Evolutionary conservation across 1,140 invertebrate genomes (phyloP).

Genomic region (Stenopsyche tienmushanensis): DNA sequence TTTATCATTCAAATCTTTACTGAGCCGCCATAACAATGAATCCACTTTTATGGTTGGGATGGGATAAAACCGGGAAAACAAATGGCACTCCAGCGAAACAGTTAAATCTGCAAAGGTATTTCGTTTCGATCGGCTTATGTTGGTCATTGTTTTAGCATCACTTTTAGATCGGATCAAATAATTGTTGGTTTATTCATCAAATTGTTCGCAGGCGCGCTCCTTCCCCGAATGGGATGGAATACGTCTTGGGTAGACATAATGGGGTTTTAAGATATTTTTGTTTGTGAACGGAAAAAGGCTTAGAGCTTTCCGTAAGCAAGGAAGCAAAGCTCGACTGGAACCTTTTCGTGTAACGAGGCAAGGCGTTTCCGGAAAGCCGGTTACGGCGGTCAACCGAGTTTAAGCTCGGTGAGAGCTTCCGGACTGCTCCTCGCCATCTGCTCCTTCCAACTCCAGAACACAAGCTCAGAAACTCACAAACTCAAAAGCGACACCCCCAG

Average conservation of each 20-base stretch:
- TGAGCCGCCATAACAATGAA: constrained; percentile 31
- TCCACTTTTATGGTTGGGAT: constrained; percentile 19
- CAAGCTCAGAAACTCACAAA: too few species aligned
- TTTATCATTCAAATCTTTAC: constrained; percentile 31
- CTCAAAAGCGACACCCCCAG: too few species aligned
- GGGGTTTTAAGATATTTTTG: too few species aligned
- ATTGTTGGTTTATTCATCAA: too few species aligned
- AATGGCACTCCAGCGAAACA: not conserved
- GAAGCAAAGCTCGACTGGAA: constrained; percentile 14
- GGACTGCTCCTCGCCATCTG: not conserved
- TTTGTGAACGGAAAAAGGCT: not conserved
- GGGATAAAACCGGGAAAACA: constrained; percentile 22
- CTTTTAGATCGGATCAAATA: too few species aligned
- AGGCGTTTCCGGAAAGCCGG: not conserved
- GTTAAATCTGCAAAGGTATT: constrained; percentile 3
- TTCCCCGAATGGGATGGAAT: too few species aligned
- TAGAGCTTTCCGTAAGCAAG: constrained; percentile 8
- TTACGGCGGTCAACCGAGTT: constrained; percentile 9
- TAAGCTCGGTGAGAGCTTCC: constrained; percentile 11
- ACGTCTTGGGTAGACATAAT: too few species aligned
- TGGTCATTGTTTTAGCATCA: too few species aligned
- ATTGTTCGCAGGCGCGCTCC: too few species aligned
- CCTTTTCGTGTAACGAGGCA: constrained; percentile 12
- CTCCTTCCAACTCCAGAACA: too few species aligned
- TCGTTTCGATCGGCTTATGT: not conserved